These are phyloP conservation scores for Ctenopoma multispine DNA, from an alignment of 2,797 vertebrate species.

Conservation along the genomic window DNA sequence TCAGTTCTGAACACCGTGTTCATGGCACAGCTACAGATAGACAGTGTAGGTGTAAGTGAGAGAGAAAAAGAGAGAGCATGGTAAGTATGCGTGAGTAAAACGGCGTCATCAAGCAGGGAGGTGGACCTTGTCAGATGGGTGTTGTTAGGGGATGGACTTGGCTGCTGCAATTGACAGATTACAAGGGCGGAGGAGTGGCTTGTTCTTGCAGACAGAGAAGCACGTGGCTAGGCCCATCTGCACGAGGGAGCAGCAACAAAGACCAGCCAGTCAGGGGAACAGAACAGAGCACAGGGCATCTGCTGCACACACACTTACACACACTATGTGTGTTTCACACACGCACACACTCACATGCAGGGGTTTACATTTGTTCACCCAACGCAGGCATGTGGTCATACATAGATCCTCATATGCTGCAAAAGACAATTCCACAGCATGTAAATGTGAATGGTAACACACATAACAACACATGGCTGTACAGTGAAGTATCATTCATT, in stretches of 20 bases:
- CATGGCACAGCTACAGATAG: constrained; percentile 22
- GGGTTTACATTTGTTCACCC: constrained; percentile 54
- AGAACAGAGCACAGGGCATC: constrained; percentile 75
- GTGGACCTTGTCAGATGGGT: constrained; percentile 47
- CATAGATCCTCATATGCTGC: constrained; percentile 49
- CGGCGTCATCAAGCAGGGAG: constrained; percentile 62
- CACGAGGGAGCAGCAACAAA: constrained; percentile 84
- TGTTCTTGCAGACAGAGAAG: constrained; percentile 67
- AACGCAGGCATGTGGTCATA: constrained; percentile 44
- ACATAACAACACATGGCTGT: neutral
- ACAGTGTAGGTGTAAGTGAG: constrained; percentile 36
- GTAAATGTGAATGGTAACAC: constrained; percentile 21
- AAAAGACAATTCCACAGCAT: constrained; percentile 38
- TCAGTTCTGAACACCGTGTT: constrained; percentile 19
- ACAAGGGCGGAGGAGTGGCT: constrained; percentile 62
- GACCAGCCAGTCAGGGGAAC: constrained; percentile 74
- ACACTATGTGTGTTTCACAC: constrained; percentile 24
- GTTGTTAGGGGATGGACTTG: constrained; percentile 57
- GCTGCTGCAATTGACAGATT: constrained; percentile 76
- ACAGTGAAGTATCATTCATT: neutral
- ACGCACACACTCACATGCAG: constrained; percentile 49
- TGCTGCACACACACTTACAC: constrained; percentile 71
- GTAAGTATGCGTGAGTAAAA: constrained; percentile 74
- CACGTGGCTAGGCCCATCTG: constrained; percentile 80
- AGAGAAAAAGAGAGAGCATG: constrained; percentile 52